Percentiles rank a stretch among this genome's conserved stretches.
Conservation (phyloP, 2,113 vertebrate species). For the Brienomyrus brachyistius region DNA sequence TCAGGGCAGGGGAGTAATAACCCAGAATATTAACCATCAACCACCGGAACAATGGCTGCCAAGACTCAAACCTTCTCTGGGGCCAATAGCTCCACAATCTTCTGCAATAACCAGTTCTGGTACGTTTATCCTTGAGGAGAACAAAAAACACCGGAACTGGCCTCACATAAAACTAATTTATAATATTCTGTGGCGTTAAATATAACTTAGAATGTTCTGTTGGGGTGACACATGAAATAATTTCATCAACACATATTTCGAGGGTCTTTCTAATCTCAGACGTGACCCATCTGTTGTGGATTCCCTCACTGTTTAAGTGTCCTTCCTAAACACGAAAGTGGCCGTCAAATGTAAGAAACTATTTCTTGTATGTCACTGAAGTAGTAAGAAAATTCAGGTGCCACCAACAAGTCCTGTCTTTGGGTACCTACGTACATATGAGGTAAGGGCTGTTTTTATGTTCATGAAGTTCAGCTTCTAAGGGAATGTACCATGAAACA, state of each 20-base stretch:
- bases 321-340: background rate
- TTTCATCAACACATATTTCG: background rate
- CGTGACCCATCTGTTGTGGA: background rate
- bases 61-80: slow-evolving; percentile 2
- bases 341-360: background rate
- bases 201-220: background rate
- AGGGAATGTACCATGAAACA: background rate
- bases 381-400: background rate
- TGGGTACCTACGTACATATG: slow-evolving; percentile 7
- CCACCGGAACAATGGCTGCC: slow-evolving; percentile 1
- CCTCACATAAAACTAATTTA: background rate
- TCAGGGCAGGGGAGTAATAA: slow-evolving; percentile 43
- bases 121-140: background rate
- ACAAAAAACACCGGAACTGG: background rate
- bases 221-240: background rate
- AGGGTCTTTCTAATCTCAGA: background rate
- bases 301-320: background rate
- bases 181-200: background rate
- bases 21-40: background rate
- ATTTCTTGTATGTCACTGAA: background rate
- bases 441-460: background rate
- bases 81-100: background rate
- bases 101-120: background rate
- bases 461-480: background rate
- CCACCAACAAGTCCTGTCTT: background rate